A percentile compares a stretch with the other conserved stretches of the same genome.
These are phyloP conservation scores for Xestoiulus laeticollis DNA, from an alignment of 2,888 invertebrate genomes.

Conservation along the genomic window DNA sequence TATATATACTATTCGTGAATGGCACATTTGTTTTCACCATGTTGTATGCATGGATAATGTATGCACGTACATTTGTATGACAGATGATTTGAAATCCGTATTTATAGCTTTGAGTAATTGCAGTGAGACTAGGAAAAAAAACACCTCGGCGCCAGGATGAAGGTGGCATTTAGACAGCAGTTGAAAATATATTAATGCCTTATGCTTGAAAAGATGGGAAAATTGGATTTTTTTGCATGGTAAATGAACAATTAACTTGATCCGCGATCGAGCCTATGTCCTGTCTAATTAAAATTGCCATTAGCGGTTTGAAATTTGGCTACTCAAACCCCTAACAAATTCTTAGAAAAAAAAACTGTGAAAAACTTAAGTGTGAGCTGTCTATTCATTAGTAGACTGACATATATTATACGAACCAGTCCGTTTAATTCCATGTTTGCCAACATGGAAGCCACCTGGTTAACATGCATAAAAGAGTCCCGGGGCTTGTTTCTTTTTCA, in stretches of 20 bases:
- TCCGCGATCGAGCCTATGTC: background rate
- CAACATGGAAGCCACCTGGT: background rate
- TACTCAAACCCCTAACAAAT: background rate
- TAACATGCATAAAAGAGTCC: background rate
- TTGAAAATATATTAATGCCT: background rate
- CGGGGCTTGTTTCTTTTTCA: background rate
- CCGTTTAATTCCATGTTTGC: background rate
- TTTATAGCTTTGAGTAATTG: constrained; percentile 23
- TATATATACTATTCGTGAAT: constrained; percentile 3
- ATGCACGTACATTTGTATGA: background rate
- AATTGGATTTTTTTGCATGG: background rate
- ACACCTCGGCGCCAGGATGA: background rate
- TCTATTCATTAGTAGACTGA: background rate
- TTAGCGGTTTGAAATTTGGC: background rate
- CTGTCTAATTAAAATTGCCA: background rate
- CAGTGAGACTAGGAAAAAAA: background rate
- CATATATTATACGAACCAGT: background rate
- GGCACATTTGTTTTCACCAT: background rate
- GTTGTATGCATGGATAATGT: constrained; percentile 1
- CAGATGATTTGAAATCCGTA: constrained; percentile 7
- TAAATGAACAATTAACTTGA: background rate
- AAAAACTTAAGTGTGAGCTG: background rate
- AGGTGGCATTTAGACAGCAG: constrained; percentile 34
- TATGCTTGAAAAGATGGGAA: background rate
- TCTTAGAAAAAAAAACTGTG: background rate